These are phyloP conservation scores for human DNA, from an alignment of 2,113 vertebrate species.

Conservation along the genomic window GRCh38 chr5:19298001-19298500, in stretches of 20 bases:
- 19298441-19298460: background rate
- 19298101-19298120: background rate
- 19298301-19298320: background rate
- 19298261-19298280: background rate
- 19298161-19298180: background rate
- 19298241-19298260: background rate
- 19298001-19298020: background rate
- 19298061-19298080: background rate
- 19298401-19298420: background rate
- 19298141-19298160: background rate
- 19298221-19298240: background rate
- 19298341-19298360: background rate
- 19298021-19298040: accelerated
- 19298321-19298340: background rate
- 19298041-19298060: background rate
- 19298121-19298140: background rate
- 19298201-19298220: background rate
- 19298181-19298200: background rate
- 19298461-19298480: background rate
- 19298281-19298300: background rate
- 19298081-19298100: background rate
- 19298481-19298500: background rate
- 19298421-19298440: background rate
- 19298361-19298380: background rate
- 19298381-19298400: background rate